Evolutionary conservation across 2,113 vertebrate genomes (phyloP).

Genomic region (Cinclus mexicanus): DNA sequence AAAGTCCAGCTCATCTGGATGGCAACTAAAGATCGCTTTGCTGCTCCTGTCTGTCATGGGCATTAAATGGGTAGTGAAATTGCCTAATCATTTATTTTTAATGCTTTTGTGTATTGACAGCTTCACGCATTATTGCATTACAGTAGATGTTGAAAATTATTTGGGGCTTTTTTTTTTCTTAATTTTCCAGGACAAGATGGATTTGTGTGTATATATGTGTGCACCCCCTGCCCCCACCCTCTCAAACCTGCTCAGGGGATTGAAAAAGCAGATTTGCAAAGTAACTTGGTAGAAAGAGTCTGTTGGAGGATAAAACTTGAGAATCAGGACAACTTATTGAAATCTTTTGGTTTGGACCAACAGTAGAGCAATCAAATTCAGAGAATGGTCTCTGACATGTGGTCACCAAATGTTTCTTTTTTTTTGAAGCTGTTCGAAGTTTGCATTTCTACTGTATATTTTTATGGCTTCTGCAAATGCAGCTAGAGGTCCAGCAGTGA

Average conservation of each 20-base stretch:
- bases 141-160: neutral
- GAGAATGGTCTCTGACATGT: conserved; percentile 41
- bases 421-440: neutral
- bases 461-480: conserved; percentile 47
- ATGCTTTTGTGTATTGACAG: neutral
- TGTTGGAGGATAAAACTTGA: neutral
- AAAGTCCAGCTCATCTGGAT: neutral
- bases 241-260: neutral
- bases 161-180: neutral
- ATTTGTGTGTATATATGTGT: no score
- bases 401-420: conserved; percentile 55
- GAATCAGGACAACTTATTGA: neutral
- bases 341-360: neutral
- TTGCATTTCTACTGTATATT: conserved; percentile 45
- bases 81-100: neutral
- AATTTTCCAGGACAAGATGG: neutral
- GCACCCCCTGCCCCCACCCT: neutral
- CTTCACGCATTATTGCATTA: neutral
- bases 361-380: neutral
- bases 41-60: neutral
- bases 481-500: neutral
- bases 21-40: neutral
- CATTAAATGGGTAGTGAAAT: neutral
- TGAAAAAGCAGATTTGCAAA: neutral
- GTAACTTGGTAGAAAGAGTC: neutral